phyloP scores from a whole-genome alignment of 92 coral and sea anemone genomes.

The Scolanthus callimorphus region DNA sequence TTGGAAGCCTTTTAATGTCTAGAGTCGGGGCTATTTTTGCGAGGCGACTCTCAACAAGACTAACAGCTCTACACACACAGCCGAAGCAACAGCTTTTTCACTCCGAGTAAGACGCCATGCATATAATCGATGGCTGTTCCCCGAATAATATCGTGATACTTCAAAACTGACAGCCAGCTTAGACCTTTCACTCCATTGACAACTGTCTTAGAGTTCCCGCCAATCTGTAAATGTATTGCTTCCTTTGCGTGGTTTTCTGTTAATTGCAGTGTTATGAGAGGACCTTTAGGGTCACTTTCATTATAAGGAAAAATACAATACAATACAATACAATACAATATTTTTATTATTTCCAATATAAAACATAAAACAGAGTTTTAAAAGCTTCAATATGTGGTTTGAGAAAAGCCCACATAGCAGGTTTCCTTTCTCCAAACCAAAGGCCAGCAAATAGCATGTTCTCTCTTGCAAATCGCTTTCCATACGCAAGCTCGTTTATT shows the following conservation, averaged over 20 bases:
- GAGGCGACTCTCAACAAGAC: too few relatives aligned
- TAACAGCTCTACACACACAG: slow-evolving; percentile 37
- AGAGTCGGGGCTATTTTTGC: slow-evolving; percentile 48
- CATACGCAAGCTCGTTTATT: slow-evolving; percentile 49
- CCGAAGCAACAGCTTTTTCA: slow-evolving; percentile 35
- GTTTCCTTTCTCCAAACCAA: slow-evolving; percentile 69
- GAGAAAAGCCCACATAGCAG: slow-evolving; percentile 62
- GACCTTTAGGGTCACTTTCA: slow-evolving; percentile 53
- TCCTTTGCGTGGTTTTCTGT: slow-evolving; percentile 35
- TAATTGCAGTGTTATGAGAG: slow-evolving; percentile 27
- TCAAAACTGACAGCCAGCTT: slow-evolving; percentile 42
- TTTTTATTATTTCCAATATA: too few relatives aligned
- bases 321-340: too few relatives aligned
- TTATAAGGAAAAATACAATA: slow-evolving; percentile 38
- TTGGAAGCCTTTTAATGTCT: slow-evolving; percentile 26
- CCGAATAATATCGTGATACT: slow-evolving; percentile 21
- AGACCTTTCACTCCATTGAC: slow-evolving; percentile 48
- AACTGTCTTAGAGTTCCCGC: slow-evolving; percentile 1
- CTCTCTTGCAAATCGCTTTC: slow-evolving; percentile 47
- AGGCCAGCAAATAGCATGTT: slow-evolving; percentile 68
- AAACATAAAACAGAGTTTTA: slow-evolving; percentile 18
- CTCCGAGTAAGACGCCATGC: slow-evolving; percentile 68
- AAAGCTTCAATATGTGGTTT: slow-evolving; percentile 43
- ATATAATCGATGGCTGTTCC: slow-evolving; percentile 61
- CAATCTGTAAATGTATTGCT: slow-evolving; percentile 8